Evolutionary conservation across 2,888 invertebrate genomes (phyloP).

Genomic region (Megaustenia siamemsis): DNA sequence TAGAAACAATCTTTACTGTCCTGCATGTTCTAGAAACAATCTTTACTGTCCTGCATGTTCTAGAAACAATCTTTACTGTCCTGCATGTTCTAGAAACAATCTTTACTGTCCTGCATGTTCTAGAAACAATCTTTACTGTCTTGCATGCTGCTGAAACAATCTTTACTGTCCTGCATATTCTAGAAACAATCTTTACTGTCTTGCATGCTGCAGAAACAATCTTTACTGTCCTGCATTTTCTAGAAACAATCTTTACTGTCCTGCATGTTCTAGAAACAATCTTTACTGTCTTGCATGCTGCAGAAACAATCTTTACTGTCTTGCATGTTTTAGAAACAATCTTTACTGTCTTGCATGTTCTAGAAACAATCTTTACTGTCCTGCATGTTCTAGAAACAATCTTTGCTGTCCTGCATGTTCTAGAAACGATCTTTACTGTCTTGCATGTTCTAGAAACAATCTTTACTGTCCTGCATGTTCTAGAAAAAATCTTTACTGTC

Average conservation of each 20-base stretch:
- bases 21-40: background rate
- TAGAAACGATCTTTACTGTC: too few species aligned
- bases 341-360: background rate
- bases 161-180: background rate
- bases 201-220: background rate
- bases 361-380: background rate
- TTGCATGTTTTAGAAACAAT: background rate
- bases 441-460: too few species aligned
- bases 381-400: background rate
- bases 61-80: background rate
- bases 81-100: background rate
- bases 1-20: background rate
- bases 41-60: background rate
- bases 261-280: background rate
- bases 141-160: too few species aligned
- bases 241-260: background rate
- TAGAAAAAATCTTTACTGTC: background rate
- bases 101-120: too few species aligned
- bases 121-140: too few species aligned
- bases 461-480: background rate
- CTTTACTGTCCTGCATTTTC: background rate
- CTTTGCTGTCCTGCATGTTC: too few species aligned
- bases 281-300: background rate
- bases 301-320: background rate
- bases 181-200: background rate